phyloP scores from a whole-genome alignment of 2,888 invertebrate species.

The Oscheius onirici region DNA sequence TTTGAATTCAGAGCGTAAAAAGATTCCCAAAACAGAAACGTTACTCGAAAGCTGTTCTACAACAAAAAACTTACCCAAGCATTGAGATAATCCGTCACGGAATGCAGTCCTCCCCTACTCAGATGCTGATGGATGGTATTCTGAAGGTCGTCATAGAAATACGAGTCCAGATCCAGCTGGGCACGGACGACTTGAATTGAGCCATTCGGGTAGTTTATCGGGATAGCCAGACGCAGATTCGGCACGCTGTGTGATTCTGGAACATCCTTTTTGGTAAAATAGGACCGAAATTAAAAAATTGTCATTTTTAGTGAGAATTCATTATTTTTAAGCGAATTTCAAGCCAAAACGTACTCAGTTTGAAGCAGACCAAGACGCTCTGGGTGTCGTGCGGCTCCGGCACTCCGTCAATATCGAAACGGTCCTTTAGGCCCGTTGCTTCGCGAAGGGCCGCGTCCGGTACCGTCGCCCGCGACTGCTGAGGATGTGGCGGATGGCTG shows the following conservation, averaged over 20 bases:
- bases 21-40: too few species aligned
- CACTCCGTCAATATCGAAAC: conserved; percentile 55
- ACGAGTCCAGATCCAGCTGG: conserved; percentile 62
- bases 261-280: too few species aligned
- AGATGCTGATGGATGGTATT: conserved; percentile 67
- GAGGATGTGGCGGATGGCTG: conserved; percentile 12
- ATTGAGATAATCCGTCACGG: conserved; percentile 64
- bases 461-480: conserved; percentile 15
- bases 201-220: conserved; percentile 61
- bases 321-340: neutral
- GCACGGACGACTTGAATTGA: conserved; percentile 57
- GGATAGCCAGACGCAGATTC: conserved; percentile 61
- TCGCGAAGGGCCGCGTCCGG: conserved; percentile 54
- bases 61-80: conserved; percentile 60
- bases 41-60: too few species aligned
- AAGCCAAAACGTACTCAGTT: conserved; percentile 48
- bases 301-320: too few species aligned
- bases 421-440: conserved; percentile 45
- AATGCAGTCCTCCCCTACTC: conserved; percentile 47
- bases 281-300: too few species aligned
- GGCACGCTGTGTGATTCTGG: conserved; percentile 62
- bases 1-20: too few species aligned
- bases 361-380: conserved; percentile 52
- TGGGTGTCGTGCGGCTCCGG: conserved; percentile 47
- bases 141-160: conserved; percentile 68